Conservation (phyloP, 2,797 vertebrate genomes). For the Allobates femoralis region DNA sequence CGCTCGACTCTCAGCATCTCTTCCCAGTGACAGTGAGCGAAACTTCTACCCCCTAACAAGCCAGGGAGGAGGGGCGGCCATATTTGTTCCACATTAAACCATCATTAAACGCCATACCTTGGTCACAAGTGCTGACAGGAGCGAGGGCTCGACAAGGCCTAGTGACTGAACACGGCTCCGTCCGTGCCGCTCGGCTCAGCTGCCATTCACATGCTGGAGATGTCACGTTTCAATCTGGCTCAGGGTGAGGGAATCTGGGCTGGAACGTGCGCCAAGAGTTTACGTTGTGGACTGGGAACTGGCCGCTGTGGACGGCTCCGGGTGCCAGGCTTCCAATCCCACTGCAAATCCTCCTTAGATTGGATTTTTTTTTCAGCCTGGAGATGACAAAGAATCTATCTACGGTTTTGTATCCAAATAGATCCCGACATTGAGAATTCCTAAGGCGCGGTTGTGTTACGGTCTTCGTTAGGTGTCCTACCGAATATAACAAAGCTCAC, state of each 20-base stretch:
- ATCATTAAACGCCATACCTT: neutral
- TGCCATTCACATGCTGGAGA: conserved; percentile 43
- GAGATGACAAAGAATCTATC: conserved; percentile 18
- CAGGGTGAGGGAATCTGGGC: conserved; percentile 63
- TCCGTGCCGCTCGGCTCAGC: neutral
- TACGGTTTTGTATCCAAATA: neutral
- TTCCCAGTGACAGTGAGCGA: neutral
- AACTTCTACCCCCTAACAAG: neutral
- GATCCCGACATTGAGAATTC: neutral
- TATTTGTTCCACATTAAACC: neutral
- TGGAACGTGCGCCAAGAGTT: conserved; percentile 37
- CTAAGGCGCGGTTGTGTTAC: neutral
- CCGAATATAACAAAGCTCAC: neutral
- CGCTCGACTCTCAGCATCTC: conserved; percentile 60
- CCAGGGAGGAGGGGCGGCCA: neutral
- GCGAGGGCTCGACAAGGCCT: no score
- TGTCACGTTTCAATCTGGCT: conserved; percentile 65
- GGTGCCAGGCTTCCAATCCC: conserved; percentile 40
- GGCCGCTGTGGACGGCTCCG: neutral
- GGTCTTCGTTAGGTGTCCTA: neutral
- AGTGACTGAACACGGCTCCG: neutral
- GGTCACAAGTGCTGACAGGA: neutral
- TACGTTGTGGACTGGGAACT: conserved; percentile 36
- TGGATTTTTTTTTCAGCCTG: neutral
- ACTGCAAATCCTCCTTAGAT: conserved; percentile 38